Conservation (phyloP, 2,113 vertebrate genomes). For the Pagrus major region DNA sequence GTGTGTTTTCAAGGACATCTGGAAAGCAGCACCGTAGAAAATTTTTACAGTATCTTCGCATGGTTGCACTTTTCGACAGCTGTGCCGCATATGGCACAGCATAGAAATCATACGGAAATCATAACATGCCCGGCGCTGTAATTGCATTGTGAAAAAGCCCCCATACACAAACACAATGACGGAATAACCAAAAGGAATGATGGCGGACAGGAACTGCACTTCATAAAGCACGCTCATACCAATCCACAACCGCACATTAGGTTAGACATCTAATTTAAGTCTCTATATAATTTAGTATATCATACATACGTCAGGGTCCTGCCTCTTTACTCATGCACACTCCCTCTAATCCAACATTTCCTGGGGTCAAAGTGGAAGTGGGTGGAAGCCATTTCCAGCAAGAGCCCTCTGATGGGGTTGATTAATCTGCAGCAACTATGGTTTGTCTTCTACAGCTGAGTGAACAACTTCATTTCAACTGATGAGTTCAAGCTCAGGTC, state of each 20-base stretch:
- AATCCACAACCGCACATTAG: conserved; percentile 89
- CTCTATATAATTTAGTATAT: conserved; percentile 91
- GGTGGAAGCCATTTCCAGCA: conserved; percentile 79
- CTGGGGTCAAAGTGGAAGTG: conserved; percentile 90
- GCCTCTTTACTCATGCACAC: conserved; percentile 58
- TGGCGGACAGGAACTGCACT: conserved; percentile 57
- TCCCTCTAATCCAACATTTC: conserved; percentile 64
- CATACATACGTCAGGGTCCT: conserved; percentile 86
- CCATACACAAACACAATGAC: conserved; percentile 37
- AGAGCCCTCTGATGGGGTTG: conserved; percentile 87
- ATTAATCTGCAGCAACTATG: conserved; percentile 93
- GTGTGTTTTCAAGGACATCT: conserved; percentile 76
- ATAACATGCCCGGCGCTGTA: conserved; percentile 49
- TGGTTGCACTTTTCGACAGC: conserved; percentile 59
- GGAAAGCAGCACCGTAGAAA: conserved; percentile 55
- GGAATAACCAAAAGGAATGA: conserved; percentile 47
- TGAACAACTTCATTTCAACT: conserved; percentile 99
- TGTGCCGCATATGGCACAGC: conserved; percentile 62
- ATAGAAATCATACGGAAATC: conserved; percentile 63
- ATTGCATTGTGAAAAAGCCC: conserved; percentile 63
- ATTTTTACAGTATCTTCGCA: conserved; percentile 50
- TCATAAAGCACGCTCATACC: conserved; percentile 87
- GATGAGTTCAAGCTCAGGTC: conserved; percentile 99
- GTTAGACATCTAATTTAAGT: conserved; percentile 92
- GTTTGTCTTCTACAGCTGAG: conserved; percentile 99